Base-by-base conservation (phyloP, 2,797 vertebrate species). In the Sebastes umbrosus region DNA sequence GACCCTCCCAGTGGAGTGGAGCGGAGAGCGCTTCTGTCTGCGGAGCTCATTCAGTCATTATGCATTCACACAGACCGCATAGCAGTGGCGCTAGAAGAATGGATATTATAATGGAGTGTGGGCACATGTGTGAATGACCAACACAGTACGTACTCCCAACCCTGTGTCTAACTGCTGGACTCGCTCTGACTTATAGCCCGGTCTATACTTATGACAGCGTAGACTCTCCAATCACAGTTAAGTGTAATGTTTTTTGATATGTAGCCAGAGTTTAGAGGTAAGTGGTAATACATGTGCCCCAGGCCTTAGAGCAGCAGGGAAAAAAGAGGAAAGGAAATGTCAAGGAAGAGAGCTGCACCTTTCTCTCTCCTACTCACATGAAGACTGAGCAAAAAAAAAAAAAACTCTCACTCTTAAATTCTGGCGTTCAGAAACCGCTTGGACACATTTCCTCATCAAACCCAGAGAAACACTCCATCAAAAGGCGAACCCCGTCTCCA, bases 1-100 rank as follows among this genome's bases (percentile, higher is more conserved):
- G 87, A 90, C 88, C 88, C 90, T 89, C 92, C 85, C 89, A 39
- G 76, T 76, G 84, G 90, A 93, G 80, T 83, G 67, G 84, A 90
- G 84, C 8, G 10, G 63, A 84, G 75, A 89, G 84, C 27, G n/a
- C 85, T 83, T 59, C 73, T 50, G 79, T 88, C 88, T 86, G 74
- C 66, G 80, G 80, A 90, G 86, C 72, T 83, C 75, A 79, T 60
- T 86, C 64, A 81, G 68, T 80, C 85, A 92, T 91, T 88, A 88
- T 84, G 81, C 76, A 87, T 89, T 81, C 66, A 77, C 60, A 80
- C 46, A 88, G 63, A 69, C 69, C 13, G 5, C 77, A 67, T 34
- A 70, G 77, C 32, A 43, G 29, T 67, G 63, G 57, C 8, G 13
- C 46, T 24, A 59, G 22, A 75, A 66, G 63, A 70, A 55, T 59